Evolutionary conservation across 2,888 invertebrate genomes (phyloP).

Genomic region (Synergus japonicus): DNA sequence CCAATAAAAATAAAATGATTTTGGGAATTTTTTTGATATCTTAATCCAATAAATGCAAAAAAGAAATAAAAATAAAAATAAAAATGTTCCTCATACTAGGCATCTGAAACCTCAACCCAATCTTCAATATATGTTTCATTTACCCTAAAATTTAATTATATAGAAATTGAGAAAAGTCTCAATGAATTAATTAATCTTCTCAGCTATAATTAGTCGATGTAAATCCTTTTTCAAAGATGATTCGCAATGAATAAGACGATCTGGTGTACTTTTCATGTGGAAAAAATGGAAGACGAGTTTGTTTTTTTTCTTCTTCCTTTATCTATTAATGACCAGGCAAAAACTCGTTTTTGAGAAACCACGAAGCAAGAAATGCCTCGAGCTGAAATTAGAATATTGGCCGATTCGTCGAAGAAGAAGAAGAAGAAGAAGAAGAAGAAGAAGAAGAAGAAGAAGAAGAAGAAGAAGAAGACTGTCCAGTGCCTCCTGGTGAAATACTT

Average conservation of each 20-base stretch:
- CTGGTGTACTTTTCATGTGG: conserved; percentile 28
- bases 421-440: conserved; percentile 28
- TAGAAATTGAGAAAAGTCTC: too few relatives aligned
- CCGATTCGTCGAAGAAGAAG: conserved; percentile 49
- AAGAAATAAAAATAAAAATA: too few relatives aligned
- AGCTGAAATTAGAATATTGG: conserved; percentile 57
- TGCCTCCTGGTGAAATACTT: conserved; percentile 5
- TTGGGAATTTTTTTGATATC: too few relatives aligned
- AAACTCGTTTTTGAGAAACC: conserved; percentile 55
- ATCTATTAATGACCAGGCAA: conserved; percentile 43
- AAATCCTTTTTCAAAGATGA: not conserved
- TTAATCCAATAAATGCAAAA: too few relatives aligned
- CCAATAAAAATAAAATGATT: too few relatives aligned
- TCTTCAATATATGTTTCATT: too few relatives aligned
- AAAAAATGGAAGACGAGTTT: conserved; percentile 49
- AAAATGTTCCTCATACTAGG: too few relatives aligned
- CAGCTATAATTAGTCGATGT: not conserved
- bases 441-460: conserved; percentile 42
- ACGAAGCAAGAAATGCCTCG: conserved; percentile 47
- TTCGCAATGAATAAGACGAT: conserved; percentile 1
- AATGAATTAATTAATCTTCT: too few relatives aligned
- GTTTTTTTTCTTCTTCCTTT: conserved; percentile 45
- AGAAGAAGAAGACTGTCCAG: conserved; percentile 31
- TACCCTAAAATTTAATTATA: too few relatives aligned
- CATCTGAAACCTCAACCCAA: too few relatives aligned